Base-by-base conservation (phyloP, 2,113 vertebrate genomes). In the Elephantulus edwardii region DNA sequence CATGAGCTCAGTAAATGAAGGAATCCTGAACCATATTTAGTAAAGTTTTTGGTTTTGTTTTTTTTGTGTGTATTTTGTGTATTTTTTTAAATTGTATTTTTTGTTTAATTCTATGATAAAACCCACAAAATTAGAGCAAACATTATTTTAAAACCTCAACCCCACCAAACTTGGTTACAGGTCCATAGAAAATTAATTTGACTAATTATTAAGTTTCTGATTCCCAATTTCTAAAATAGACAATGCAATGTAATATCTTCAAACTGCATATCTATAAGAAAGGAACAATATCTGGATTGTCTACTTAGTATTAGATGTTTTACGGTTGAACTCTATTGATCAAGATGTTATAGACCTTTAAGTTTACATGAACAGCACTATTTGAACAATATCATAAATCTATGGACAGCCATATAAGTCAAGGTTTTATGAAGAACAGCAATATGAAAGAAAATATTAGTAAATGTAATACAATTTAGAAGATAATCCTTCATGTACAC, bases 401-500 rank as follows among this genome's bases (percentile, higher is more conserved):
- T 70, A 48, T 56, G 66, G 42, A 20, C 2, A 89, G 74, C 8
- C 2, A 71, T 13, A 44, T 8, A 77, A 85, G 48, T 90, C 20
- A 91, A 83, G 17, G 8, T n/a, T 38, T 48, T 26, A 9, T 10
- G 24, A 70, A 91, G 2, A 83, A 48, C 19, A 68, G 19, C 19
- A 77, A 20, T 24, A 83, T 13, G 8, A 11, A 58, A 86, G 8
- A 12, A 33, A 28, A 75, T 74, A 48, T 48, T 48, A 77, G 58
- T 92, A 79, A 71, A 94, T 12, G 62, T 60, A 26, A 70, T 54
- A 85, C 16, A 44, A 71, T 79, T 90, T 71, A 71, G 46, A 52
- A 8, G 46, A 60, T 78, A 79, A 75, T 71, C 33, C 9, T 68
- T 35, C 74, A 19, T 64, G 75, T 22, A 91, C 33, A 92, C 6